Base-by-base conservation (phyloP, 92 coral and sea anemone genomes). In the Epizoanthus illoricatus region DNA sequence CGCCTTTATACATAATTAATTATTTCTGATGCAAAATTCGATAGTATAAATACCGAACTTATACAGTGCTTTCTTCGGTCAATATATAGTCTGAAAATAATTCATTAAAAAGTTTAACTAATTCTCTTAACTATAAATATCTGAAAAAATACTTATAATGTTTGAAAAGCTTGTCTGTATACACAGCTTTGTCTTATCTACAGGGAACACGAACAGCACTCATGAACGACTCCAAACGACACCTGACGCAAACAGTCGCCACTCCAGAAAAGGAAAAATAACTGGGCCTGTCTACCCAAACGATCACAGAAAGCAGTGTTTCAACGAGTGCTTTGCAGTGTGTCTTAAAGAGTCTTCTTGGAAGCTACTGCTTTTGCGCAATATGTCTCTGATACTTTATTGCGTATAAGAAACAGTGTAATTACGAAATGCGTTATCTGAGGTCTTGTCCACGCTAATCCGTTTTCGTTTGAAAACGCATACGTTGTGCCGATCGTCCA, bases 91-190 rank as follows among this genome's bases (percentile, higher is more conserved):
- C 89, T 93, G 97, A 93, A 91, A 93, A 93, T 93, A 93, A 93
- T 90, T 88, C 97, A 81, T 89, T 92, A 86, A 93, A 93, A 93
- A 92, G 87, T 90, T 74, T 88, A 85, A 86, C 93, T 90, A 85
- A 83, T 84, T 81, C 85, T 88, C 89, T 82, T 68, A 74, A 74
- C 91, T 93, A 91, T 93, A 93, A 93, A 93, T 93, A 93, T 89
- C 88, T 93, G 92, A 93, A 92, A 89, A 93, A 87, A 92, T 86
- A 91, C 87, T 87, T 86, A 90, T 86, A 39, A 76, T 84, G 75
- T 86, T 49, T 89, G 89, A 80, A 83, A 90, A 88, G 90, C 91
- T 75, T 73, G 80, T 86, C 84, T 86, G 90, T 91, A 86, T 87
- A 86, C 79, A 84, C 66, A 73, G 64, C 18, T 80, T 73, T 85